Base-by-base conservation (phyloP, 2,113 vertebrate species). In the Oplegnathus fasciatus region DNA sequence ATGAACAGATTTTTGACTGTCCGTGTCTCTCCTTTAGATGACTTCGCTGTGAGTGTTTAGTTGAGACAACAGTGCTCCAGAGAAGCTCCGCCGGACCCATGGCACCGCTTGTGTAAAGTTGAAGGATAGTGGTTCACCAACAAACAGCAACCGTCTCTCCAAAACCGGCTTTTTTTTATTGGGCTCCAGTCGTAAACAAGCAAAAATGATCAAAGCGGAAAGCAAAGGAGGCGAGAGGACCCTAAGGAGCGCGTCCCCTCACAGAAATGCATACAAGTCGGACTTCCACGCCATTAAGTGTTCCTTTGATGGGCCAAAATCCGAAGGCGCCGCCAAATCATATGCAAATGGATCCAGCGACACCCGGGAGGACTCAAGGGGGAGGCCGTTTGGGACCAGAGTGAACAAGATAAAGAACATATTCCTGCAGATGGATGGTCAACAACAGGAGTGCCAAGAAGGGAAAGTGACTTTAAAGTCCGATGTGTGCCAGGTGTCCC, bases 371-470 rank as follows among this genome's bases (percentile, higher is more conserved):
- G 96, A 97, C 80, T 93, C 94, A 3, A 95, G 97, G 80, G 97
- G 97, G 42, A 96, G 97, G 86, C 96, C 96, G 60, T 98, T 98
- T 0, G 97, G 97, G 72, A 98, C 96, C 73, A 93, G 97, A 74
- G 96, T 98, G 37, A 96, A 97, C 89, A 98, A 98, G 93, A 98
- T 98, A 84, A 98, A 98, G 93, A 98, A 96, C 70, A 98, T 98
- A 89, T 98, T 98, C 90, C 93, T 98, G 34, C 97, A 98, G 55
- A 97, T 98, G 97, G 97, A 97, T 75, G 94, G 96, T 32, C 96
- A 93, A 74, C 96, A 90, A 52, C 96, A 93, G 89, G 97, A 98
- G 81, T 90, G 57, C 83, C 92, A 93, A 89, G 97, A 98, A n/a
- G 92, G 60, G 8, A 97, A 97, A 91, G 80, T 92, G 13, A 72